Evolutionary conservation across 2,797 vertebrate genomes (phyloP).

Genomic region (Sebastes taczanowskii): DNA sequence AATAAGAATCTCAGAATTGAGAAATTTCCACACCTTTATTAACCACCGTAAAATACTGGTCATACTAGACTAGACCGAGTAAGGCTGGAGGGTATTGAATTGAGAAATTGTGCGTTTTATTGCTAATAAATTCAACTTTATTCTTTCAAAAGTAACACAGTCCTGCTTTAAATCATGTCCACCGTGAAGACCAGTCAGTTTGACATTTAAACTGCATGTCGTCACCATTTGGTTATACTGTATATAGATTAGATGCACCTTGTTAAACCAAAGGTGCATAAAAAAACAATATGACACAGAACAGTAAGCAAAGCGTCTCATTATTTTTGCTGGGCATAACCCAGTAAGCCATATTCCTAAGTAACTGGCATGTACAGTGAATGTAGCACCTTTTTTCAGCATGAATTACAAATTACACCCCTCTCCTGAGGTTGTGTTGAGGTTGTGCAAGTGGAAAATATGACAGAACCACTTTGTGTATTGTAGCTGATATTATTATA

Average conservation of each 20-base stretch:
- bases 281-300: slow-evolving; percentile 10
- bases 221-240: not conserved
- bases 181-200: not conserved
- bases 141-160: not conserved
- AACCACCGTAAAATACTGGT: not conserved
- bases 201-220: not conserved
- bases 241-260: not conserved
- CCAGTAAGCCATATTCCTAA: slow-evolving; percentile 32
- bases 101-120: not conserved
- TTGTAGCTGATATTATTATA: slow-evolving; percentile 16
- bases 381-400: slow-evolving; percentile 49
- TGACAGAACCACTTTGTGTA: slow-evolving; percentile 55
- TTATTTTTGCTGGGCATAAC: slow-evolving; percentile 21
- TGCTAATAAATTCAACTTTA: not conserved
- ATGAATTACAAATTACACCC: slow-evolving; percentile 25
- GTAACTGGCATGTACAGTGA: slow-evolving; percentile 51
- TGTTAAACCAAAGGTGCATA: not conserved
- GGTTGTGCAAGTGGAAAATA: slow-evolving; percentile 59
- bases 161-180: not conserved
- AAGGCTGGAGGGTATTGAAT: not conserved
- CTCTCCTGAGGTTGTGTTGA: slow-evolving; percentile 33
- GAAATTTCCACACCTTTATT: too few relatives aligned
- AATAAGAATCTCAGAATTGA: too few relatives aligned
- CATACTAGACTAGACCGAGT: not conserved
- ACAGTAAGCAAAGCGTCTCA: not conserved